A percentile compares a stretch with the other conserved stretches of the same genome.
Evolutionary conservation across 2,888 invertebrate genomes (phyloP).

Genomic region (Masnerella sp.): DNA sequence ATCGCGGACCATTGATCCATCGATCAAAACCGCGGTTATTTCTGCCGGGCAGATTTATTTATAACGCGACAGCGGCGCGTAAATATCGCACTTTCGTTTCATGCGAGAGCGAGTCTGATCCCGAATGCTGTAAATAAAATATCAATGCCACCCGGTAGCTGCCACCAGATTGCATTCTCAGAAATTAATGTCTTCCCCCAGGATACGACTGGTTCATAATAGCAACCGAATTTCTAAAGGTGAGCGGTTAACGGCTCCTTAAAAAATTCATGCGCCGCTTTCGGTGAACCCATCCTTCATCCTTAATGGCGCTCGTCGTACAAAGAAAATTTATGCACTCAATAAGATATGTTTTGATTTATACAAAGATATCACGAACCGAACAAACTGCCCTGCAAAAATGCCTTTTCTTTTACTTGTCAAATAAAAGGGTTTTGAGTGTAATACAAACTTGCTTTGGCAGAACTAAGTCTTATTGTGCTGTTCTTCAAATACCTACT

Average conservation of each 20-base stretch:
- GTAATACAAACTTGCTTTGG: too few species aligned
- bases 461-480: too few species aligned
- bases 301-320: conserved; percentile 52
- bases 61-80: background rate
- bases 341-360: conserved; percentile 55
- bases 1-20: conserved; percentile 1
- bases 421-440: background rate
- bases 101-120: conserved; percentile 4
- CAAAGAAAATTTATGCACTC: conserved; percentile 58
- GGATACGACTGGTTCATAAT: conserved; percentile 65
- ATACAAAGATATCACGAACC: conserved; percentile 32
- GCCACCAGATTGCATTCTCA: conserved; percentile 69
- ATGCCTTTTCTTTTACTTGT: background rate
- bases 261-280: conserved; percentile 71
- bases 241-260: conserved; percentile 69
- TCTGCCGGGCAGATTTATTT: too few species aligned
- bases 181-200: conserved; percentile 69
- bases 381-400: conserved; percentile 14
- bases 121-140: conserved; percentile 50
- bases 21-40: too few species aligned
- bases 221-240: conserved; percentile 67
- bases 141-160: conserved; percentile 51
- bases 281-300: conserved; percentile 56
- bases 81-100: conserved; percentile 29
- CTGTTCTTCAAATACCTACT: too few species aligned